phyloP scores from a whole-genome alignment of 2,113 vertebrate species.

The Coreoperca whiteheadi region DNA sequence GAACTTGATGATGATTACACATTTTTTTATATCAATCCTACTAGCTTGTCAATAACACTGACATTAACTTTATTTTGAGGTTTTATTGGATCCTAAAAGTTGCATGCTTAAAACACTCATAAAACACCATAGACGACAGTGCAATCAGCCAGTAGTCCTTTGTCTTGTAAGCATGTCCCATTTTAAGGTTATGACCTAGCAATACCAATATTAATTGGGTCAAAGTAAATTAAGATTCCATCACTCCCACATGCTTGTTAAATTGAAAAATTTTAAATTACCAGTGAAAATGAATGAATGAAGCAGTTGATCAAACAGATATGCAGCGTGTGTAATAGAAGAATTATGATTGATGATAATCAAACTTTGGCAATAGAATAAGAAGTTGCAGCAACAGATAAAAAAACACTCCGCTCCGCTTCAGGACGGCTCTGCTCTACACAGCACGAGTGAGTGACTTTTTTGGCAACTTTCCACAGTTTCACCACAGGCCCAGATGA shows the following conservation, averaged over 20 bases:
- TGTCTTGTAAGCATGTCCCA: background rate
- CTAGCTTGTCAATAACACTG: background rate
- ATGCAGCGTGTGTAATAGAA: slow-evolving; percentile 4
- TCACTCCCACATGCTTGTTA: background rate
- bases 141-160: background rate
- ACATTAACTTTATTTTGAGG: background rate
- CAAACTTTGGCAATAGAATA: background rate
- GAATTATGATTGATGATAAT: background rate
- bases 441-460: background rate
- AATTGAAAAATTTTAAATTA: background rate
- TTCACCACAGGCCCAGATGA: background rate
- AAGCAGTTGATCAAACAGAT: background rate
- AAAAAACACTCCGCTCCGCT: no score
- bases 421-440: background rate
- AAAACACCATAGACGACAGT: background rate
- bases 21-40: background rate
- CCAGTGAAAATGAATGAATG: background rate
- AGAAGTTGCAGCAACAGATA: background rate
- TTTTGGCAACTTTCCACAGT: background rate
- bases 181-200: background rate
- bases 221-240: slow-evolving; percentile 8
- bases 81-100: background rate
- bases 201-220: background rate
- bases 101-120: background rate
- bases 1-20: background rate